A percentile compares a stretch with the other conserved stretches of the same genome.
Conservation (phyloP, 1,140 invertebrate genomes). For the Acromyrmex heyeri region DNA sequence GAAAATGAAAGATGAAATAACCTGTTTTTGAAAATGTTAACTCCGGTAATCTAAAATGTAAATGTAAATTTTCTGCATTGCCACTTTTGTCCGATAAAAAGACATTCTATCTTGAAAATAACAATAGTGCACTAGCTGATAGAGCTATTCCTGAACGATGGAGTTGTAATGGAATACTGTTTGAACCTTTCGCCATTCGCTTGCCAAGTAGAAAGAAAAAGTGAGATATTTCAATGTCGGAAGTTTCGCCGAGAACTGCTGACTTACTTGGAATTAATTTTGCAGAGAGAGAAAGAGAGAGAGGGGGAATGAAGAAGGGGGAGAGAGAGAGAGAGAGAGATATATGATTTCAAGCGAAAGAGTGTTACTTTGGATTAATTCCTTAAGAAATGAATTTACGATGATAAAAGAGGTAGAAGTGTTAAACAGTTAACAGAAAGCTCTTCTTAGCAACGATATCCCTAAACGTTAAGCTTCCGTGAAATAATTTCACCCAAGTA, state of each 20-base stretch:
- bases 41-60: background rate
- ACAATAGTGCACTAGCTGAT: conserved; percentile 35
- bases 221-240: conserved; percentile 60
- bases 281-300: background rate
- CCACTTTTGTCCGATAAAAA: conserved; percentile 20
- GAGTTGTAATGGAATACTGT: conserved; percentile 58
- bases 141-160: conserved; percentile 49
- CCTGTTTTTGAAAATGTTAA: background rate
- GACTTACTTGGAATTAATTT: conserved; percentile 58
- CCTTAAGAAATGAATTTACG: conserved; percentile 44
- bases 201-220: conserved; percentile 56
- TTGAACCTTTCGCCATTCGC: conserved; percentile 47
- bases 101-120: conserved; percentile 29
- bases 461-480: background rate
- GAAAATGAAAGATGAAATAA: background rate
- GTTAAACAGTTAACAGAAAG: conserved; percentile 21
- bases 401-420: conserved; percentile 15
- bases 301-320: background rate
- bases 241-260: conserved; percentile 44
- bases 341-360: conserved; percentile 39
- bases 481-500: background rate
- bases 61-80: conserved; percentile 15
- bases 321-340: background rate
- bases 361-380: conserved; percentile 49
- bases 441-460: background rate